Conservation (phyloP, 92 coral and sea anemone genomes). For the Zoanthus sociatus region DNA sequence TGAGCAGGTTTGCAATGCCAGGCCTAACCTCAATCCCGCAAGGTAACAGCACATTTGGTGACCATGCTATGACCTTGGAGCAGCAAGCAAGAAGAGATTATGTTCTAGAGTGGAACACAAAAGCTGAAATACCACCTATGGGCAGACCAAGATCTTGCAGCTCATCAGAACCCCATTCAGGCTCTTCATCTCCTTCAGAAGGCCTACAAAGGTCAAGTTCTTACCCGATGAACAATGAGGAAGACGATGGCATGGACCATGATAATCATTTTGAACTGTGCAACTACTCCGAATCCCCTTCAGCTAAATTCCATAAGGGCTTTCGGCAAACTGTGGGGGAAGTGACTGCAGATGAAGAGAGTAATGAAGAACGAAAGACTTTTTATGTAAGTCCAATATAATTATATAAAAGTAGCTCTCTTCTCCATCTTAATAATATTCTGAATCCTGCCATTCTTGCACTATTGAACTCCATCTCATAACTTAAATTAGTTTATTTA, state of each 20-base stretch:
- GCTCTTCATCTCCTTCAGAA: conserved; percentile 70
- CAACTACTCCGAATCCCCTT: conserved; percentile 56
- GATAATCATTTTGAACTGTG: conserved; percentile 73
- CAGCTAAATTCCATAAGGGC: conserved; percentile 32
- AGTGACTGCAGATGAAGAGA: conserved; percentile 69
- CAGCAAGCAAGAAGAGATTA: conserved; percentile 91
- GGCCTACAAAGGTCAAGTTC: conserved; percentile 76
- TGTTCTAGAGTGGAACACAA: conserved; percentile 94
- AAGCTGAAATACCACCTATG: conserved; percentile 68
- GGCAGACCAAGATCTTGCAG: conserved; percentile 68
- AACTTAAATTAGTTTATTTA: too few relatives aligned
- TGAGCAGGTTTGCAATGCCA: conserved; percentile 73
- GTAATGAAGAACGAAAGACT: conserved; percentile 49
- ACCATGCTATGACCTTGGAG: conserved; percentile 41
- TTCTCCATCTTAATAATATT: neutral
- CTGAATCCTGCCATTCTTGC: neutral
- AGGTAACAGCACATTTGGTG: conserved; percentile 6
- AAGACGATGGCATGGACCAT: conserved; percentile 77
- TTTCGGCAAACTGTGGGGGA: conserved; percentile 82
- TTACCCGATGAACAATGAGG: conserved; percentile 65
- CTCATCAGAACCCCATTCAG: conserved; percentile 73
- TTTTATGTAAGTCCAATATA: conserved; percentile 69
- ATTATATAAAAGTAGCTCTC: neutral
- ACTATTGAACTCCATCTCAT: too few relatives aligned
- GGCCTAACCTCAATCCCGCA: conserved; percentile 24